Base-by-base conservation (phyloP, 1,140 invertebrate species). In the Pemphigus obesinymphae region DNA sequence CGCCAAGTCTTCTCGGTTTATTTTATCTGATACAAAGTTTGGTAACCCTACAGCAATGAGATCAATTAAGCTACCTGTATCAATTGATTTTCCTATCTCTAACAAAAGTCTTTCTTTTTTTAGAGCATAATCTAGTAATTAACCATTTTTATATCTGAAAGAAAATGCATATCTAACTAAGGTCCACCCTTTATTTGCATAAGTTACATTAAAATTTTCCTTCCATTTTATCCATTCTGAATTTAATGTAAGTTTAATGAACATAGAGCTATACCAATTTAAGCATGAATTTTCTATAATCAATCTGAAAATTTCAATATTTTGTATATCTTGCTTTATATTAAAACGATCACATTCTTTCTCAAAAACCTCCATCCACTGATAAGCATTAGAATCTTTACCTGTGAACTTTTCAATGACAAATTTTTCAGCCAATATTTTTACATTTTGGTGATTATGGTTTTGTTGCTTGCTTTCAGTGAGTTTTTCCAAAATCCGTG, bases 221-320 rank as follows among this genome's bases (percentile, higher is more conserved):
- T 43, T 70, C 63, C 63, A 15, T 11, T 68, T 37, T 6, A 17
- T n/a, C 66, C 66, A 70, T 43, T 70, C 17, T 43, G 66, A 70
- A 13, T 70, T 23, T 40, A 70, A 17, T 34, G 66, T 13, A n/a
- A n/a, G 8, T 70, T 70, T 70, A 3, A 70, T n/a, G 6, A 43
- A 1, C 34, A 70, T 43, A 43, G 26, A 70, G 31, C 10, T 13
- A 50, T 86, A 86, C 85, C 86, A 87, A 72, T 86, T 85, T 40
- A 55, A 53, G 84, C 84, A 85, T 3, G 84, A 84, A 26, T 85
- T 83, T 2, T 86, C 85, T 23, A 86, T 50, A 82, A 87, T 86
- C 26, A 55, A 53, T 31, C 43, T 76, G 5, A 76, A 55, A n/a
- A 76, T 34, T 29, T 53, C 48, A 53, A 76, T 76, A 15, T 76